Base-by-base conservation (phyloP, 64 coral and sea anemone species). In the Montipora efflorescens region DNA sequence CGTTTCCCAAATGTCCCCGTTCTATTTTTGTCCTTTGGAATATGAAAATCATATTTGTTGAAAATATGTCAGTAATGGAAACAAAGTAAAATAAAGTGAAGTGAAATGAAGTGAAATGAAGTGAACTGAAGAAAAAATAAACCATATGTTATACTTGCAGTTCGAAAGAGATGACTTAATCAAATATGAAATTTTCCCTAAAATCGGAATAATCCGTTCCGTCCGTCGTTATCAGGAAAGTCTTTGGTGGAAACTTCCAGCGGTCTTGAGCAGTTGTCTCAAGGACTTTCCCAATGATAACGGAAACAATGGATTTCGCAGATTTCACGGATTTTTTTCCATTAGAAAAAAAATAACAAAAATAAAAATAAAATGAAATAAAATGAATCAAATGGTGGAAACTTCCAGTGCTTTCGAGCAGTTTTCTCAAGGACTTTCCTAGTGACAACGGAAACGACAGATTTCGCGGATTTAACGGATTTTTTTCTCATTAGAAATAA, bases 151-250 rank as follows among this genome's bases (percentile, higher is more conserved):
- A 14, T 68, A 68, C 64, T 68, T 68, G 64, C 12, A 68, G 64
- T 68, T 68, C 14, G 64, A 68, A n/a, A 68, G 13, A 68, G 64
- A 68, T 68, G 64, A 68, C 8, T 68, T 20, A 68, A 68, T 68
- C 53, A 57, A 57, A 57, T 57, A 57, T 57, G 53, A 57, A 57
- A 5, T 57, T 57, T 68, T 68, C 64, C 64, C 8, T 13, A 68
- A 13, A n/a, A 68, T 68, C 64, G 8, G 64, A 12, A n/a, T 68
- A 18, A 68, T 68, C 64, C 64, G 64, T 68, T 68, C 64, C 14
- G 64, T 68, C 64, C 64, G 64, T n/a, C 64, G 64, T 68, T 68
- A 68, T 68, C 18, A n/a, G 64, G 64, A 68, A 68, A 68, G 64
- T 20, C 64, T 68, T 68, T 68, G 13, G 64, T 68, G 64, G 64